Percentiles rank a stretch among this genome's conserved stretches.
These are phyloP conservation scores for Copidosoma aretas DNA, from an alignment of 2,888 invertebrate species.

Conservation along the genomic window DNA sequence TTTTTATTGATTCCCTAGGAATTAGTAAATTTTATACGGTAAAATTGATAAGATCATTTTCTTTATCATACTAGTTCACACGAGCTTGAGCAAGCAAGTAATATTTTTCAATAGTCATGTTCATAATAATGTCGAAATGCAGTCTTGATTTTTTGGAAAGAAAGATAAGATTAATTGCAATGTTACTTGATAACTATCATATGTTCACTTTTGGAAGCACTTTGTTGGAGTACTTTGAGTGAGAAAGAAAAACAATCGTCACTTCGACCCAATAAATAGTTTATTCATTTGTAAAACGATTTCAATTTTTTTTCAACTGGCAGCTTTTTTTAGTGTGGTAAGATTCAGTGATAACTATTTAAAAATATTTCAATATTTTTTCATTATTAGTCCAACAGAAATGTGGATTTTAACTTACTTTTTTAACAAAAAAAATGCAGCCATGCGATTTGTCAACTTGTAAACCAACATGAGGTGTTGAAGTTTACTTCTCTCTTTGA, in stretches of 20 bases:
- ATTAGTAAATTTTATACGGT: not conserved
- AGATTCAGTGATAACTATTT: slow-evolving; percentile 8
- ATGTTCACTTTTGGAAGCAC: slow-evolving; percentile 23
- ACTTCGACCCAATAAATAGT: slow-evolving; percentile 26
- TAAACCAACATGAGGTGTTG: too few relatives aligned
- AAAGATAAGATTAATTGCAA: slow-evolving; percentile 16
- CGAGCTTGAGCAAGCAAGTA: not conserved
- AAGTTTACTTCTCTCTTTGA: not conserved
- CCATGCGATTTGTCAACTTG: not conserved
- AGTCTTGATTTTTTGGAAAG: slow-evolving; percentile 20
- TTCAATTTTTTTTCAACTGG: slow-evolving; percentile 22
- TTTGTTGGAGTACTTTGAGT: slow-evolving; percentile 25
- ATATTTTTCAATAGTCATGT: slow-evolving; percentile 11
- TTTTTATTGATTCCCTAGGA: slow-evolving; percentile 6
- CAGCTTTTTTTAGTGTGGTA: slow-evolving; percentile 22
- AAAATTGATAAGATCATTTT: not conserved
- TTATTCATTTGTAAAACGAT: slow-evolving; percentile 11
- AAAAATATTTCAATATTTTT: slow-evolving; percentile 2
- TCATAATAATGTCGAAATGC: slow-evolving; percentile 19
- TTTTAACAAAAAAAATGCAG: not conserved
- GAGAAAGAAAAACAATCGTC: slow-evolving; percentile 13
- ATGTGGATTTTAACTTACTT: not conserved
- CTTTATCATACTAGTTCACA: not conserved
- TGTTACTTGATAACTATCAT: not conserved
- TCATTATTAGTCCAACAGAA: not conserved